Conservation (phyloP, 2,797 vertebrate genomes). For the Acrocephalus scirpaceus region DNA sequence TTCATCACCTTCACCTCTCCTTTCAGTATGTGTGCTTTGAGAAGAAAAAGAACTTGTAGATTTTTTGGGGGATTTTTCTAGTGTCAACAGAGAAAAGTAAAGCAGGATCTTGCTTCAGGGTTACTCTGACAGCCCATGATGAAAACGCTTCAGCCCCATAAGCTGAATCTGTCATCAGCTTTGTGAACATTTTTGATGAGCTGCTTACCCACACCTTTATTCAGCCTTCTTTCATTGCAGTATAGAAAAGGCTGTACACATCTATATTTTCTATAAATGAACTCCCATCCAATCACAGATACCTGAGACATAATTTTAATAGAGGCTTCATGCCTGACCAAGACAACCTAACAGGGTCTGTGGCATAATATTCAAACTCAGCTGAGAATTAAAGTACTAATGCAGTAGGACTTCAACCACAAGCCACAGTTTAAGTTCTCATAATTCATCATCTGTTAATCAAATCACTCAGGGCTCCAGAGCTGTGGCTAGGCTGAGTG, state of each 20-base stretch:
- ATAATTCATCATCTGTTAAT: constrained; percentile 1
- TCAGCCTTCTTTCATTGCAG: background rate
- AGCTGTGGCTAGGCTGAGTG: background rate
- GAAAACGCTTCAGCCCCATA: rapidly evolving
- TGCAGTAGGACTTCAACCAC: background rate
- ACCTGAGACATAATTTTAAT: background rate
- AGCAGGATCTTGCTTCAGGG: background rate
- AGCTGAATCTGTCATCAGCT: background rate
- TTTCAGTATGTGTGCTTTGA: background rate
- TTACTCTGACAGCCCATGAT: background rate
- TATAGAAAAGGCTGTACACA: background rate
- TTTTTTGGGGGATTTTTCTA: background rate
- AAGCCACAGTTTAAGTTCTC: background rate
- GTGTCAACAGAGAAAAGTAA: background rate
- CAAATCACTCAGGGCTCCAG: background rate
- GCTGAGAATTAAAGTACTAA: background rate
- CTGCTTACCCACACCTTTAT: background rate
- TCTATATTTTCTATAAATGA: background rate
- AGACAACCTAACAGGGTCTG: background rate
- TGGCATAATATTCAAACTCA: background rate
- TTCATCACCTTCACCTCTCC: background rate
- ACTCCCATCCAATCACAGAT: background rate
- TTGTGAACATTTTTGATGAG: background rate
- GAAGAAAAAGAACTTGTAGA: background rate
- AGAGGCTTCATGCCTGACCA: background rate